Conservation (phyloP, 2,113 vertebrate genomes). For the Hipposideros armiger region DNA sequence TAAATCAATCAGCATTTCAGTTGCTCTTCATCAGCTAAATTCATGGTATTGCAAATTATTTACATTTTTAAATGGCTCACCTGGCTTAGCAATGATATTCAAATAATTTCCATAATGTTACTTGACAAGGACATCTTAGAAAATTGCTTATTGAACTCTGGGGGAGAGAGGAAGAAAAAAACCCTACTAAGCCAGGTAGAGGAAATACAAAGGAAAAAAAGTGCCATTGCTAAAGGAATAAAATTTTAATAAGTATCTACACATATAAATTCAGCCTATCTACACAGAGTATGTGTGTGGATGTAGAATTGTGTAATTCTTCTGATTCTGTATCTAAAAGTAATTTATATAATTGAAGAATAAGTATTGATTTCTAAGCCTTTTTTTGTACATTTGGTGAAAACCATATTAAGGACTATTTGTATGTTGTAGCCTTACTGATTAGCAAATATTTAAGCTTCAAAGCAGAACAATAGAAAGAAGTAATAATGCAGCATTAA, state of each 20-base stretch:
- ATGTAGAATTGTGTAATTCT: not conserved
- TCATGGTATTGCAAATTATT: slow-evolving; percentile 77
- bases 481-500: not conserved
- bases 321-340: not conserved
- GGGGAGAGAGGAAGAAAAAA: not conserved
- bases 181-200: not conserved
- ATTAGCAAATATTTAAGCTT: slow-evolving; percentile 37
- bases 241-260: not conserved
- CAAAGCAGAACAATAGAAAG: slow-evolving; percentile 28
- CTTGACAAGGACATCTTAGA: slow-evolving; percentile 76
- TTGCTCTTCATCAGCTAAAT: slow-evolving; percentile 79
- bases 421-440: not conserved
- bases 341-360: slow-evolving; percentile 26
- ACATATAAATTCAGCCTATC: not conserved
- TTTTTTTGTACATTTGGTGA: not conserved
- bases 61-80: slow-evolving; percentile 83
- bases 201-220: not conserved
- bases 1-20: slow-evolving; percentile 84
- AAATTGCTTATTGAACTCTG: slow-evolving; percentile 80
- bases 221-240: not conserved
- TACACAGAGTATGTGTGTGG: not conserved
- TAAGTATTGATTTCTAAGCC: not conserved
- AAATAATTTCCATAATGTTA: slow-evolving; percentile 77
- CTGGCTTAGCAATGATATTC: slow-evolving; percentile 78
- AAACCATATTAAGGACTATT: not conserved